Evolutionary conservation across 2,113 vertebrate species (phyloP).

Genomic region (Petromus typicus): DNA sequence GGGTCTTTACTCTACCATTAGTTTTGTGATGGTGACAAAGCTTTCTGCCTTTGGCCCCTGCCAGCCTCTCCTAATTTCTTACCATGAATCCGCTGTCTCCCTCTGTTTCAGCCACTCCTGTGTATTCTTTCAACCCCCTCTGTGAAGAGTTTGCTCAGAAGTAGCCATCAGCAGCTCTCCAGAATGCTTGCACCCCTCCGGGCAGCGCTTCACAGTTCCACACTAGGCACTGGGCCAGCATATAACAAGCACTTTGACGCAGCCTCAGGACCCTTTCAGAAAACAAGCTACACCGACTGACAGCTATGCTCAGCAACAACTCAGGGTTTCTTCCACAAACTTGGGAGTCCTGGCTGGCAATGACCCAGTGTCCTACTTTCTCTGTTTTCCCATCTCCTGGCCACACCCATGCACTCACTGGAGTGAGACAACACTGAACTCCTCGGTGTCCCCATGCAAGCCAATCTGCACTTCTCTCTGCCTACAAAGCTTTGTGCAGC

Average conservation of each 20-base stretch:
- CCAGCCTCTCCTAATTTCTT: neutral
- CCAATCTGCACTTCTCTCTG: neutral
- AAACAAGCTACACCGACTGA: neutral
- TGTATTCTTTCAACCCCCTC: neutral
- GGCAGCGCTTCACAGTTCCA: neutral
- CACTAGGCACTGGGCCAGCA: neutral
- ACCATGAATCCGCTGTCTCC: neutral
- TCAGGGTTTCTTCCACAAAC: neutral
- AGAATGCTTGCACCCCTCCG: neutral
- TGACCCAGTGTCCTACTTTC: neutral
- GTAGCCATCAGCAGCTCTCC: neutral
- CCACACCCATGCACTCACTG: neutral
- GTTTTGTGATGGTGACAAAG: neutral
- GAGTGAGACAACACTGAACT: neutral
- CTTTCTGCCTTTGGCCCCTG: neutral
- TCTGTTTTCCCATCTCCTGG: neutral
- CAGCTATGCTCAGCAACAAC: neutral
- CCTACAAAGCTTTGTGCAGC: slow-evolving; percentile 4
- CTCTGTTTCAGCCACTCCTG: neutral
- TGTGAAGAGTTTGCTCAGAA: neutral
- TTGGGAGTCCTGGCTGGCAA: neutral
- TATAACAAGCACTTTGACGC: neutral
- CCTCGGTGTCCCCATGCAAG: neutral
- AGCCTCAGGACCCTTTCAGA: neutral
- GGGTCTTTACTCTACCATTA: neutral